These are phyloP conservation scores for Eleutherodactylus coqui DNA, from an alignment of 2,797 vertebrate species.

Conservation along the genomic window DNA sequence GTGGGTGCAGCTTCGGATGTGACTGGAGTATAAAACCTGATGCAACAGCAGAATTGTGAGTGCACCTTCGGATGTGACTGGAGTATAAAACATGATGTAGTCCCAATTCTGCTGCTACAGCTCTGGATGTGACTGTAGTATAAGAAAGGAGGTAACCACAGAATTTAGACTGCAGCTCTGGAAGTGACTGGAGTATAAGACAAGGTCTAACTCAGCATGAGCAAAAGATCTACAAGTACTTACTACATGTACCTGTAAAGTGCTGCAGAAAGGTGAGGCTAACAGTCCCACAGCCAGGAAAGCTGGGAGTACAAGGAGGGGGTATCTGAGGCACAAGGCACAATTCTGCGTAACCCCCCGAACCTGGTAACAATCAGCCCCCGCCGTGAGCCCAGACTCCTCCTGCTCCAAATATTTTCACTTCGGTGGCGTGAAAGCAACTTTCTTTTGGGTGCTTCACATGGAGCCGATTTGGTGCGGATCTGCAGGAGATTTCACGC, in stretches of 20 bases:
- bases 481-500: no score
- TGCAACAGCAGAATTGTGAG: no score
- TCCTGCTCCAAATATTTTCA: not conserved
- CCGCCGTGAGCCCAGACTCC: not conserved
- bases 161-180: no score
- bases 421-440: slow-evolving; percentile 8
- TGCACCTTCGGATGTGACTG: not conserved
- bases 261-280: not conserved
- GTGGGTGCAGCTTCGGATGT: not conserved
- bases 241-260: not conserved
- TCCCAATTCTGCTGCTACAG: not conserved
- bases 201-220: no score
- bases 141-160: no score
- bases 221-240: no score
- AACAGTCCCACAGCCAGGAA: not conserved
- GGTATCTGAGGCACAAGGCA: not conserved
- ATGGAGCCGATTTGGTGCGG: no score
- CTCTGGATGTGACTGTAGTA: no score
- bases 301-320: not conserved
- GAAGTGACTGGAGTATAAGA: no score
- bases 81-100: not conserved
- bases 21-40: not conserved
- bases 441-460: no score
- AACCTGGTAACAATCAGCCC: no score
- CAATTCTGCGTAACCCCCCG: no score